These are phyloP conservation scores for Synanthedon andrenaeformis DNA, from an alignment of 2,888 invertebrate genomes.

Conservation along the genomic window DNA sequence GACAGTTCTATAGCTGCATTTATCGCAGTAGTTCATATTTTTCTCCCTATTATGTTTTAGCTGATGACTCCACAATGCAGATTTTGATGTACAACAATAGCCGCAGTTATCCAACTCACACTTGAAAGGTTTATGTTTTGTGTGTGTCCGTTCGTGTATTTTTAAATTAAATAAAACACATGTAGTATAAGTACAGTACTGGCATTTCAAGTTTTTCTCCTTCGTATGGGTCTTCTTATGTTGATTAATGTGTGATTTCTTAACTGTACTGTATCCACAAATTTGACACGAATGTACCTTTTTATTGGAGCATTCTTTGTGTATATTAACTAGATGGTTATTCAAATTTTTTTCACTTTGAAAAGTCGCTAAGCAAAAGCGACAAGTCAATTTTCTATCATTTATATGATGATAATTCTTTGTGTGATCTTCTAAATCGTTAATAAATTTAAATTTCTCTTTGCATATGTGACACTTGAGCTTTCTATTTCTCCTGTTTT, in stretches of 20 bases:
- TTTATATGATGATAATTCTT: constrained; percentile 9
- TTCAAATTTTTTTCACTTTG: constrained; percentile 8
- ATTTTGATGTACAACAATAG: constrained; percentile 16
- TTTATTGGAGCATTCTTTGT: constrained; percentile 9
- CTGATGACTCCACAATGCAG: constrained; percentile 26
- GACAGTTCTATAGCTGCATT: constrained; percentile 32
- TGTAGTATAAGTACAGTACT: constrained; percentile 21
- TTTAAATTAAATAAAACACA: constrained; percentile 24
- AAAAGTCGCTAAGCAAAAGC: constrained; percentile 18
- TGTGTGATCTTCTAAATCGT: constrained; percentile 15
- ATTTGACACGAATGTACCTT: constrained; percentile 12
- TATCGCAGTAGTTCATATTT: constrained; percentile 32
- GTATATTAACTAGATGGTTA: constrained; percentile 14
- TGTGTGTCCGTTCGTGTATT: constrained; percentile 26
- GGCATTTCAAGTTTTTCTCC: constrained; percentile 15
- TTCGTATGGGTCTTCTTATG: constrained; percentile 18
- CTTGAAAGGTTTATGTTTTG: constrained; percentile 14
- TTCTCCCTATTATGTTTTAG: constrained; percentile 24
- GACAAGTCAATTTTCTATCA: constrained; percentile 13
- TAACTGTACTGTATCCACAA: constrained; percentile 24
- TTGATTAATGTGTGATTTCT: constrained; percentile 21
- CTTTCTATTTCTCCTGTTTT: constrained; percentile 15
- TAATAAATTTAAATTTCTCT: constrained; percentile 10
- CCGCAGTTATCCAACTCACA: constrained; percentile 16
- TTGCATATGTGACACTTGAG: constrained; percentile 23